Base-by-base conservation (phyloP, 2,888 invertebrate genomes). In the Eugnorisma glareosa region DNA sequence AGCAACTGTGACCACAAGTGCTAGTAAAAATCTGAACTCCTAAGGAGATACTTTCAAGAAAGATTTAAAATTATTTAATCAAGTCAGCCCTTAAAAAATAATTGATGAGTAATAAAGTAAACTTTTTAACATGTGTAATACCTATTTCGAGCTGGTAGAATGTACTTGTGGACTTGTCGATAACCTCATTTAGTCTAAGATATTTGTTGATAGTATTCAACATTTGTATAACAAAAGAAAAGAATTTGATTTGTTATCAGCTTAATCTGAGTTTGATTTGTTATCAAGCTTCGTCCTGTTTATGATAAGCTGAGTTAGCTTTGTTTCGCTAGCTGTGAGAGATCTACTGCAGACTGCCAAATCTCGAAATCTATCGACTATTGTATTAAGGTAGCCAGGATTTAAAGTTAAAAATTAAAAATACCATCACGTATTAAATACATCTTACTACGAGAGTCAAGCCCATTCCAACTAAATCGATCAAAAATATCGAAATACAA, bases 231-330 rank as follows among this genome's bases (percentile, higher is more conserved):
- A 67, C 61, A 77, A 82, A 59, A 59, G 57, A 57, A 57, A 28
- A 77, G 37, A 77, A 76, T 54, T 77, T 63, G 37, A 18, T 77
- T 76, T 67, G 6, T 67, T 61, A 82, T 76, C 67, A 54, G 45
- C n/a, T n/a, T 82, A 77, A 45, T 77, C 77, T 67, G 67, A 54
- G 54, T 78, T 79, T 57, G 63, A 77, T 83, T 68, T 78, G 84
- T 88, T 86, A 87, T 87, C 88, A 77, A 63, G 40, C 63, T 67
- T 77, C 43, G 78, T 59, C 43, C 68, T 83, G 51, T 83, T 63
- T 82, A 75, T 43, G 21, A 68, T 51, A 31, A 37, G n/a, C n/a
- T 37, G 35, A 54, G 35, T 37, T 45, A 48, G 31, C n/a, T 48
- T 64, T 48, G 28, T 54, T 63, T 64, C 21, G 11, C 54, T 21